Base-by-base conservation (phyloP, 2,797 vertebrate species). In the Chanos chanos region DNA sequence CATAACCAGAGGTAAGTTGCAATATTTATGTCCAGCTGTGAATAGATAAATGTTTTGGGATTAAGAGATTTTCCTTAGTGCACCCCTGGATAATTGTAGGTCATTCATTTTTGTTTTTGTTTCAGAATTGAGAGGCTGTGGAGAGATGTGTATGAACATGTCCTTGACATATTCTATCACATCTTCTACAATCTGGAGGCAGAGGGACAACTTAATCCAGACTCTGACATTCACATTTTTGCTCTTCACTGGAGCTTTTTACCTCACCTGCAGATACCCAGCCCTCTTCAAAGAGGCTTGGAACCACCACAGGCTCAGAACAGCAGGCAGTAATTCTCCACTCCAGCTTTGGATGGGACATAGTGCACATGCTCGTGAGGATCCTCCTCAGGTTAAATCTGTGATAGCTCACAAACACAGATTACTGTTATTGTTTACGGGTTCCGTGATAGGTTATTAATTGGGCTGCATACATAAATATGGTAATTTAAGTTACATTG, bases 251-350 rank as follows among this genome's bases (percentile, higher is more conserved):
- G 16, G 41, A 19, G 22, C n/a, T n/a, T n/a, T n/a, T n/a, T n/a
- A n/a, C 5, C 3, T 15, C 41, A 44, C 7, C 41, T 44, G 5
- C 41, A 44, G 30, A 12, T 41, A 44, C 44, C 22, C 44, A 19
- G 41, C 41, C 22, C 44, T 44, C 41, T 44, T 44, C 24, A 44
- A 4, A 44, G 41, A 44, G 18, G 41, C 41, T 15, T 44, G 41
- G 12, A 18, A 24, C 12, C 18, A 44, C 22, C 41, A 44, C 13
- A 8, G 15, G 16, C 18, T 44, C 13, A 44, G 15, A 24, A 44
- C 41, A 18, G 22, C 41, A 24, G 41, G 13, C 9, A 44, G 41
- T 13, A 41, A 44, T 4, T 44, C 41, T 44, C 41, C 41, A 6
- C 5, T 44, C 41, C 30, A 31, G 10, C 30, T 31, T 31, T 31